A percentile compares a stretch with the other conserved stretches of the same genome.
phyloP scores from a whole-genome alignment of 2,797 vertebrate genomes.

The Decapterus maruadsi region DNA sequence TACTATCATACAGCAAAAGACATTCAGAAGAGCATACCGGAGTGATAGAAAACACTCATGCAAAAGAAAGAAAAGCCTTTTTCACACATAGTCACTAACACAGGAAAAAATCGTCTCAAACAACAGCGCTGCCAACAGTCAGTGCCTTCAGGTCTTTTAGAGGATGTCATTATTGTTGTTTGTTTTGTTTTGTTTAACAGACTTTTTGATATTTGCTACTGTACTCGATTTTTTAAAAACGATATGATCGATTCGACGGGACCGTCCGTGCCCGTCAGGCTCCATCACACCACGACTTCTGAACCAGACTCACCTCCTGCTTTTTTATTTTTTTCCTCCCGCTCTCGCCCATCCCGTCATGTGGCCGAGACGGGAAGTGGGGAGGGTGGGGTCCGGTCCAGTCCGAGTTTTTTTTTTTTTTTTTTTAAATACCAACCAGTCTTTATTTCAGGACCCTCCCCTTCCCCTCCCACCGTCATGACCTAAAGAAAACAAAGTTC shows the following conservation, averaged over 20 bases:
- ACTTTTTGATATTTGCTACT: slow-evolving; percentile 83
- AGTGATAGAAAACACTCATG: slow-evolving; percentile 89
- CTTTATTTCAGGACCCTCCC: slow-evolving; percentile 52
- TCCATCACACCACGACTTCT: slow-evolving; percentile 58
- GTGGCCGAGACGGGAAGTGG: slow-evolving; percentile 4
- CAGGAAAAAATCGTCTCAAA: slow-evolving; percentile 76
- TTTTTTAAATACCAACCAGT: slow-evolving; percentile 65
- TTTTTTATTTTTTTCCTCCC: slow-evolving; percentile 7
- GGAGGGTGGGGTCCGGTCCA: too few relatives aligned
- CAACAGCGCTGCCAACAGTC: slow-evolving; percentile 90
- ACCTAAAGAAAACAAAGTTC: slow-evolving; percentile 63
- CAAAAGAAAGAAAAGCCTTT: slow-evolving; percentile 86
- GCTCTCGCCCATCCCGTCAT: slow-evolving; percentile 26
- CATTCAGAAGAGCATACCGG: slow-evolving; percentile 84
- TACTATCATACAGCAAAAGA: slow-evolving; percentile 78
- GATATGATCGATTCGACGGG: slow-evolving; percentile 51
- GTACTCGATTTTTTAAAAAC: slow-evolving; percentile 72
- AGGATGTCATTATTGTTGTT: slow-evolving; percentile 73
- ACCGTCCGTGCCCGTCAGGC: slow-evolving; percentile 45
- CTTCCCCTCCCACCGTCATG: slow-evolving; percentile 3
- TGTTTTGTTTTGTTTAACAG: slow-evolving; percentile 66
- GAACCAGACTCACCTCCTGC: slow-evolving; percentile 48
- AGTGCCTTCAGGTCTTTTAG: slow-evolving; percentile 88
- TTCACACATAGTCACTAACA: slow-evolving; percentile 80
- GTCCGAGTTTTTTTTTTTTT: slow-evolving; percentile 57